Conservation (phyloP, 2,113 vertebrate genomes). For the Nicator chloris region DNA sequence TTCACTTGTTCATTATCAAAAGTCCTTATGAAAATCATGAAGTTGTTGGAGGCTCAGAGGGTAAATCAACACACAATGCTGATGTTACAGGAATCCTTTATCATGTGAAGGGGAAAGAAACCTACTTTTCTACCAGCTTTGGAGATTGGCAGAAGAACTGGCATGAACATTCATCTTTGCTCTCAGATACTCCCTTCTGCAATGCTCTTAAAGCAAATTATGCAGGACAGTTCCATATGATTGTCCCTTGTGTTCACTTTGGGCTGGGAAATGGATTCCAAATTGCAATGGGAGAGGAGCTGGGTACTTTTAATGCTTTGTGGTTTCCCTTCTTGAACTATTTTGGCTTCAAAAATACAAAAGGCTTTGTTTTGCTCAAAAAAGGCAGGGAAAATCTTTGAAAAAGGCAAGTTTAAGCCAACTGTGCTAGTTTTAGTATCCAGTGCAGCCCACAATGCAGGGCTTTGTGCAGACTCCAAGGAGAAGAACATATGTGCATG, state of each 20-base stretch:
- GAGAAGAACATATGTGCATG: neutral
- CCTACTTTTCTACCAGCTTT: neutral
- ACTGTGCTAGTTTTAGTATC: neutral
- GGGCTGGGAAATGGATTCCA: neutral
- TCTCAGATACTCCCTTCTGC: neutral
- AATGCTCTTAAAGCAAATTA: neutral
- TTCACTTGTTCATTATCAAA: neutral
- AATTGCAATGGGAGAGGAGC: neutral
- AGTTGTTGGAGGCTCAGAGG: neutral
- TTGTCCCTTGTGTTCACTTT: neutral
- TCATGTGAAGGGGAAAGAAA: neutral
- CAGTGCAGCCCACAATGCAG: neutral
- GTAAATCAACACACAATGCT: neutral
- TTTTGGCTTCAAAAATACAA: neutral
- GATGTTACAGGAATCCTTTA: neutral
- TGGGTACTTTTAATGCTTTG: neutral
- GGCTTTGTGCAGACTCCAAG: slow-evolving; percentile 4
- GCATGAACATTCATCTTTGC: neutral
- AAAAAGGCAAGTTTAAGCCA: slow-evolving; percentile 5
- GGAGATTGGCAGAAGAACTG: neutral
- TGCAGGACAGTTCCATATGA: neutral
- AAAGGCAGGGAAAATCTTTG: neutral
- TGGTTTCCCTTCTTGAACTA: neutral
- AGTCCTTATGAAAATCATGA: neutral
- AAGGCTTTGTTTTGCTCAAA: slow-evolving; percentile 20